These are phyloP conservation scores for Melanotaenia boesemani DNA, from an alignment of 2,797 vertebrate species.

Conservation along the genomic window DNA sequence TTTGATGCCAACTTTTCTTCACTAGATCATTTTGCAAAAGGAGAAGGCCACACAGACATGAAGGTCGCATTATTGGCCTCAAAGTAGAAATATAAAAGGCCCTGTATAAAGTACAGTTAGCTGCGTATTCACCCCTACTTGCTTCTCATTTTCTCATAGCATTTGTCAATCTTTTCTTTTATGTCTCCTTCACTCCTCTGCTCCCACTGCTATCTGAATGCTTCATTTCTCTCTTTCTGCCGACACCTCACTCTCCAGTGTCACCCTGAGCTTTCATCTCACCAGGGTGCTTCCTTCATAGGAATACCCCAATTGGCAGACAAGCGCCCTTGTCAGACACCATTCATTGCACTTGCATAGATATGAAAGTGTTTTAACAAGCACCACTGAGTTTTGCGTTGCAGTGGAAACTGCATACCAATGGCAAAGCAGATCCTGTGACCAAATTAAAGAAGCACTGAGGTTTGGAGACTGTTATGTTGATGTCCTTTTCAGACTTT, in stretches of 20 bases:
- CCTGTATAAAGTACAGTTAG: slow-evolving; percentile 9
- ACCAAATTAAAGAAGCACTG: slow-evolving; percentile 63
- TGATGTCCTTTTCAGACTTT: slow-evolving; percentile 54
- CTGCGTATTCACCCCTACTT: slow-evolving; percentile 3
- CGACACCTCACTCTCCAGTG: slow-evolving; percentile 59
- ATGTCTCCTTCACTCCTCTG: slow-evolving; percentile 9
- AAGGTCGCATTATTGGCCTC: slow-evolving; percentile 1
- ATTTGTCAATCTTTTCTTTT: slow-evolving; percentile 21
- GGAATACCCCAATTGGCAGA: slow-evolving; percentile 77
- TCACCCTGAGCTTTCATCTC: slow-evolving; percentile 77
- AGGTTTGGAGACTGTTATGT: slow-evolving; percentile 51
- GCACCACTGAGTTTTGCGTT: slow-evolving; percentile 64
- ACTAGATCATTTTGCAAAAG: not conserved
- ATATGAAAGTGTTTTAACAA: slow-evolving; percentile 81
- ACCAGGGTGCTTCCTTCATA: slow-evolving; percentile 75
- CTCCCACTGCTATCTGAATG: slow-evolving; percentile 40
- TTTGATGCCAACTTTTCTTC: slow-evolving; percentile 1
- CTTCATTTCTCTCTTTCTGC: slow-evolving; percentile 54
- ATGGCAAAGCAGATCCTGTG: slow-evolving; percentile 56
- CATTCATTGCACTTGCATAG: slow-evolving; percentile 77
- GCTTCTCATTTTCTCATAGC: slow-evolving; percentile 9
- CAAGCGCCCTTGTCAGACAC: slow-evolving; percentile 79
- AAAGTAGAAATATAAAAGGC: slow-evolving; percentile 23
- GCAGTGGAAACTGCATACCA: slow-evolving; percentile 61
- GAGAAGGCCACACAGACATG: not conserved